Percentiles rank a stretch among this genome's conserved stretches.
Evolutionary conservation across 2,888 invertebrate species (phyloP).

Genomic region (Polymixis lichenea): DNA sequence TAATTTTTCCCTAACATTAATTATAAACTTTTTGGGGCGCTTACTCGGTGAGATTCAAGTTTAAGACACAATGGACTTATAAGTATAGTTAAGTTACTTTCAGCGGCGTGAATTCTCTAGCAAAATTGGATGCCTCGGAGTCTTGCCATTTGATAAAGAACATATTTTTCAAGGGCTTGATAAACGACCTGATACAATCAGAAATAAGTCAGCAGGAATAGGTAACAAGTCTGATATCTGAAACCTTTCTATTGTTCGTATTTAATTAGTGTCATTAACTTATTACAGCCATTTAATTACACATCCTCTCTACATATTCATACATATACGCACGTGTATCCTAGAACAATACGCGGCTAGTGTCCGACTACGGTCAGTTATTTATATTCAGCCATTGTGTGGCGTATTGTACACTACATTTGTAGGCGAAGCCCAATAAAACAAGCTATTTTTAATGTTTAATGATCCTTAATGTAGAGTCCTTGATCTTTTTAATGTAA

Average conservation of each 20-base stretch:
- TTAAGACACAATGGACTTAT: constrained; percentile 74
- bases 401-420: constrained; percentile 70
- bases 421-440: too few species aligned
- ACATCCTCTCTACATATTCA: constrained; percentile 18
- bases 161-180: constrained; percentile 24
- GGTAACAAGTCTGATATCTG: not conserved
- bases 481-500: too few species aligned
- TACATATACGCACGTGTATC: constrained; percentile 3
- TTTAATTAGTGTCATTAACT: constrained; percentile 13
- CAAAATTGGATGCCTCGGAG: constrained; percentile 50
- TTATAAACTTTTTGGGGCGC: constrained; percentile 80
- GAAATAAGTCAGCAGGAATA: not conserved
- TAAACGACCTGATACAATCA: constrained; percentile 3
- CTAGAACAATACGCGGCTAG: constrained; percentile 59
- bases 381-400: constrained; percentile 70
- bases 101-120: constrained; percentile 58
- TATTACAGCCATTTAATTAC: constrained; percentile 20
- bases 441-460: too few species aligned
- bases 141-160: constrained; percentile 16
- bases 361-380: constrained; percentile 55
- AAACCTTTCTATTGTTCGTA: not conserved
- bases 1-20: constrained; percentile 80
- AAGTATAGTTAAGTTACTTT: constrained; percentile 69
- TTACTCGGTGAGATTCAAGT: constrained; percentile 69
- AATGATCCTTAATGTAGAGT: too few species aligned